These are phyloP conservation scores for Lepidocyrtoides sp. DNA, from an alignment of 2,888 invertebrate genomes.

Conservation along the genomic window DNA sequence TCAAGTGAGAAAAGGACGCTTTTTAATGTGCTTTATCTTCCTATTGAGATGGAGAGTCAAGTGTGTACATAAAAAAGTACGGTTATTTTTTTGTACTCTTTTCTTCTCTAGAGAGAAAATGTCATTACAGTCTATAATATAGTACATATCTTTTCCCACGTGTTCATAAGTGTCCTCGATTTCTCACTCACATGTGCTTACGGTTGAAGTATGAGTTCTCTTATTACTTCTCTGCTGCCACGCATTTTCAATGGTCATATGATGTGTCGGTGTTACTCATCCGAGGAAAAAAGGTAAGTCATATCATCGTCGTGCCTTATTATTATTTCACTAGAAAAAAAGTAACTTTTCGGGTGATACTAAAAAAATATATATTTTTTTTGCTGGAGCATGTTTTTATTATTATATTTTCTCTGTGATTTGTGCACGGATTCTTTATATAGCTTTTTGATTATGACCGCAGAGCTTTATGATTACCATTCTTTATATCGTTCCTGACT, in stretches of 20 bases:
- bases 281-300: no score
- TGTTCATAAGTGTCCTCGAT: neutral
- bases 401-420: constrained; percentile 10
- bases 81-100: neutral
- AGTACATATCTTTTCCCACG: no score
- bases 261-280: no score
- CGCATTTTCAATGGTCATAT: neutral
- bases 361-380: neutral
- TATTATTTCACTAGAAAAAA: no score
- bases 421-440: neutral
- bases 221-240: no score
- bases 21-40: neutral
- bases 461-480: constrained; percentile 5
- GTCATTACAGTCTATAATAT: no score
- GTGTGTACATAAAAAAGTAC: neutral
- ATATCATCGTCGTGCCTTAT: no score
- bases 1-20: neutral
- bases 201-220: no score
- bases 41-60: neutral
- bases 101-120: no score
- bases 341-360: no score
- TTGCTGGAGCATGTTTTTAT: neutral
- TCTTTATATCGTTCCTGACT: neutral
- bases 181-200: neutral
- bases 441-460: neutral